A percentile compares a stretch with the other conserved stretches of the same genome.
Evolutionary conservation across 1,140 invertebrate species (phyloP).

Genomic region (Drosophila biarmipes): DNA sequence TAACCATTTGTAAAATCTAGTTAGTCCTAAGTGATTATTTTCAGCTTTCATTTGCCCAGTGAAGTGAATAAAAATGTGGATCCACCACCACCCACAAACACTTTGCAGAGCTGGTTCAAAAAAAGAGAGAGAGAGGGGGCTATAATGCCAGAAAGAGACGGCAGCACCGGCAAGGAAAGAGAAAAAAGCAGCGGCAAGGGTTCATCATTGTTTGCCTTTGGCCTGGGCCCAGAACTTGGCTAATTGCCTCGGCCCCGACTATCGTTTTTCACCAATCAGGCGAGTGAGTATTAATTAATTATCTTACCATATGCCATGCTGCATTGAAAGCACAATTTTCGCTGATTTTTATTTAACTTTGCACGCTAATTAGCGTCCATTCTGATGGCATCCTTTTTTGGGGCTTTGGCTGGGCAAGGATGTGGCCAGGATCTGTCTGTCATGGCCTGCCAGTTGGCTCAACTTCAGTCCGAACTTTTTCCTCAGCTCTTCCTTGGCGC

Average conservation of each 20-base stretch:
- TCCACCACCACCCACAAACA: conserved; percentile 28
- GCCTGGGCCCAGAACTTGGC: conserved; percentile 51
- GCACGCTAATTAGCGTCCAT: conserved; percentile 63
- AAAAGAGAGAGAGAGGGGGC: not conserved
- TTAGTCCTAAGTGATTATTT: too few relatives aligned
- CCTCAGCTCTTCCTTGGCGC: conserved; percentile 1
- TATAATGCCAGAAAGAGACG: conserved; percentile 1
- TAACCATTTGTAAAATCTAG: too few relatives aligned
- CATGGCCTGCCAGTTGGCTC: conserved; percentile 23
- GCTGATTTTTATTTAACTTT: conserved; percentile 73
- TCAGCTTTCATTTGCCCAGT: conserved; percentile 3
- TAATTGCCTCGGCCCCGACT: conserved; percentile 62
- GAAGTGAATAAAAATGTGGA: conserved; percentile 43
- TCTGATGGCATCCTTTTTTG: conserved; percentile 47
- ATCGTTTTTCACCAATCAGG: conserved; percentile 67
- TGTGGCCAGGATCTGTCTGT: conserved; percentile 22
- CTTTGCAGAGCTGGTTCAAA: conserved; percentile 7
- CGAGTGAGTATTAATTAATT: conserved; percentile 71
- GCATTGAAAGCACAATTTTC: conserved; percentile 63
- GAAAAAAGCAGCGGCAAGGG: conserved; percentile 29
- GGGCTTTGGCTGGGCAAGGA: not conserved
- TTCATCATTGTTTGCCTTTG: conserved; percentile 56
- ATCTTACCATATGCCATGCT: conserved; percentile 69
- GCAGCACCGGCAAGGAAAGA: not conserved
- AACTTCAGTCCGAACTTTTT: conserved; percentile 35